Evolutionary conservation across 1,140 invertebrate genomes (phyloP), one percentile per base, ranked within the genome.

Genomic region (Listronotus bonariensis): DNA sequence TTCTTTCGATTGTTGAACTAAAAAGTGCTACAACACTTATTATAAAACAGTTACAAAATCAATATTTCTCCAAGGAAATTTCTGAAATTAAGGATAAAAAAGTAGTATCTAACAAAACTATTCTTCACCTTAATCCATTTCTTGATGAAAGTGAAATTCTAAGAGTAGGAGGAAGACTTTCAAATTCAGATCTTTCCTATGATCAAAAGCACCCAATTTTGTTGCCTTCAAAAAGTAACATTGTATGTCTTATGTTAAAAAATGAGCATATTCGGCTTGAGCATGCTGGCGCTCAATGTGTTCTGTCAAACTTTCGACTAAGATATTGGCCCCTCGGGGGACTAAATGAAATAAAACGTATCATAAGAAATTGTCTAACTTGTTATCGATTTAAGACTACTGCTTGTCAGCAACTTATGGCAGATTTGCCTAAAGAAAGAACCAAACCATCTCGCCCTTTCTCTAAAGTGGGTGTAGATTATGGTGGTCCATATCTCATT

Each of bases 111-210:
- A 52, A 64, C 36, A 51, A 57, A 26, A 7, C n/a, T 26, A 17
- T 67, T 15, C 15, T 20, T 46, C n/a, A 34, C 45, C 56, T 20
- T 10, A 57, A 49, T 41, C 31, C 60, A 8, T 67, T 67, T 38
- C 17, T 73, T 3, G 68, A 76, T 57, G 42, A 36, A 26, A 31
- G 49, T 15, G 67, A 68, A 8, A 10, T 72, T 17, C 12, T 76
- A 14, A 54, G 73, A 18, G 75, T 76, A 18, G 72, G 69, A 11
- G 73, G 71, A 15, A 55, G 73, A 20, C 45, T 76, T 41, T 45
- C 66, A 63, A 51, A 71, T 53, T 42, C 72, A 18, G 17, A 60
- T 26, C 32, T 74, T 17, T n/a, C 18, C 8, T 26, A 55, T 49
- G 48, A 53, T 38, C 36, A 64, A 48, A 70, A 65, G 56, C 65